Evolutionary conservation across 2,888 invertebrate species (phyloP), one percentile per base, ranked within the genome.

Genomic region (Camponotus fellah): DNA sequence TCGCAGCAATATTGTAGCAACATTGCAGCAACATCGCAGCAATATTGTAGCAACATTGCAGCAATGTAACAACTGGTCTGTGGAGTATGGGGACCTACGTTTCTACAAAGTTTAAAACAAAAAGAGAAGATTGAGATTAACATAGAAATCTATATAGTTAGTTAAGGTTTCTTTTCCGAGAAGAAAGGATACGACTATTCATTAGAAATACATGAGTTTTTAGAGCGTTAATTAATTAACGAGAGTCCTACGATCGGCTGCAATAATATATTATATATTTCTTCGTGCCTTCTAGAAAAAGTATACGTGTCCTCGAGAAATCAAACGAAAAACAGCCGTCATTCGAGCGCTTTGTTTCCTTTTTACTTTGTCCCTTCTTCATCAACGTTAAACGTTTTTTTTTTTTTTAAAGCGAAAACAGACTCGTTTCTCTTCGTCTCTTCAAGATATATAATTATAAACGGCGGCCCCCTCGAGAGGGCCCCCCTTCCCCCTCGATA

Each of bases 31-130:
- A 26, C 26, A 26, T 26, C 26, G 26, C 26, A 26, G 26, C 26
- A 26, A 26, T 26, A 26, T 26, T 26, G 1, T 1, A 26, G 26
- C 26, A 26, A 26, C 1, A 26, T 26, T 26, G 26, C 0, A 0
- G 26, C 26, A 26, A 26, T 26, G 26, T 26, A 26, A 26, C 26
- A 26, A 26, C 26, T 26, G 26, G 26, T 26, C 26, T 26, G 26
- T 26, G 26, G 26, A 2, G 26, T 26, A 26, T 26, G 26, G 26
- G 26, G 26, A 26, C 26, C 86, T 86, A 88, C 84, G 80, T 56
- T 32, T 86, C 85, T 88, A 87, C 65, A 65, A 66, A 83, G 84
- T 86, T 82, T 77, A 87, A 85, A 86, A 86, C 34, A 14, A 83
- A 82, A 71, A 83, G 82, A 76, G 74, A 82, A 82, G 21, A 58